Evolutionary conservation across 2,113 vertebrate species (phyloP), one percentile per base, ranked within the genome.

Genomic region (Pagrus major): DNA sequence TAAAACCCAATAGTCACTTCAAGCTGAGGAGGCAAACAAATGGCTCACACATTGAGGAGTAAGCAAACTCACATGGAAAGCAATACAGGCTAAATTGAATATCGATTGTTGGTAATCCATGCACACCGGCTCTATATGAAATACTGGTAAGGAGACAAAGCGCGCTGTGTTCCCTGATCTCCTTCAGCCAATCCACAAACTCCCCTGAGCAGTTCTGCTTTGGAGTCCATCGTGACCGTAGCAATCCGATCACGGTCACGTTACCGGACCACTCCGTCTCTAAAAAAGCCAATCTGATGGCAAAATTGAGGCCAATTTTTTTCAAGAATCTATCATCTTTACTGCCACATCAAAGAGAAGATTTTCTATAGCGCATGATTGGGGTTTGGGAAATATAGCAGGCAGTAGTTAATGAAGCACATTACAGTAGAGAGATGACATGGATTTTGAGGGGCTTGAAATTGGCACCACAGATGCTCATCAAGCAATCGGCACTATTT

Each of bases 401-500:
- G 76, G 54, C 58, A 72, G 65, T 46, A 80, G 74, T 86, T 91
- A 86, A 91, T 85, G 84, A 88, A 81, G 66, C 71, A 77, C 81
- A 89, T 88, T 88, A 88, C 78, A 68, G 81, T 46, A 8, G 64
- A 76, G 83, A 80, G 83, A 86, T 88, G 82, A 85, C 90, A 85
- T 86, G 77, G 86, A 75, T 84, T 85, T 84, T 42, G 78, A 83
- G 76, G 76, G 72, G 88, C 81, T 89, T 88, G 71, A 90, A 92
- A 92, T 91, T 71, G 82, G 78, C 85, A 86, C 82, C 86, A 66
- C 86, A 85, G 89, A 92, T 87, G 88, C 89, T 92, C 85, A 90
- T 90, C 86, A 91, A 90, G 87, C 81, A 88, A 91, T 92, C 86
- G 59, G 83, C 72, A 52, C 81, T 80, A 86, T 91, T 93, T 90